phyloP scores from a whole-genome alignment of 2,888 invertebrate genomes.

The Trissolcus japonicus region DNA sequence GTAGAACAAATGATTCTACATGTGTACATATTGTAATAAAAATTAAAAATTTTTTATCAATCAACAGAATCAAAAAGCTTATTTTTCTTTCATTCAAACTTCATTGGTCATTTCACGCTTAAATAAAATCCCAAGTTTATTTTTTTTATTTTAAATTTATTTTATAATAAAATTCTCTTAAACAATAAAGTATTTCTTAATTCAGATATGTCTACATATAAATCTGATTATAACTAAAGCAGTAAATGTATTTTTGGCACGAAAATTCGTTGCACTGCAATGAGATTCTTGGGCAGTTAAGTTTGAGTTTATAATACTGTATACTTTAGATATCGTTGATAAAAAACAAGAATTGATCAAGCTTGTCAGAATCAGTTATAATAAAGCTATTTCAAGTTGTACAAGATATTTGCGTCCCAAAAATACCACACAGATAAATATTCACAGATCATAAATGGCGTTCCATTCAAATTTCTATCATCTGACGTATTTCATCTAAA shows the following conservation, averaged over 20 bases:
- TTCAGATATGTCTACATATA: constrained; percentile 25
- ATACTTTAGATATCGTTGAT: constrained; percentile 5
- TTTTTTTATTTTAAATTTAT: constrained; percentile 31
- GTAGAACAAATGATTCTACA: background rate
- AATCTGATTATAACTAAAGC: constrained; percentile 23
- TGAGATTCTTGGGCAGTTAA: constrained; percentile 8
- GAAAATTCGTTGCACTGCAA: constrained; percentile 17
- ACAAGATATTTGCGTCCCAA: background rate
- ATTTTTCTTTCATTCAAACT: too few relatives aligned
- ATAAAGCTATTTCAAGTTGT: constrained; percentile 11
- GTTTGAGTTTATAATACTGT: constrained; percentile 42
- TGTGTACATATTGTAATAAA: too few relatives aligned
- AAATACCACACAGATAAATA: constrained; percentile 31
- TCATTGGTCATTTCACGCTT: background rate
- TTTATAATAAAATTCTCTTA: constrained; percentile 39
- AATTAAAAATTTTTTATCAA: too few relatives aligned
- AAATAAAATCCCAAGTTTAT: constrained; percentile 6
- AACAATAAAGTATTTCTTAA: constrained; percentile 9
- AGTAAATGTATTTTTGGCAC: constrained; percentile 19
- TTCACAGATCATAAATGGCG: constrained; percentile 33
- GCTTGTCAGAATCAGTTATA: constrained; percentile 1
- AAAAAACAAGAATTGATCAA: constrained; percentile 1
- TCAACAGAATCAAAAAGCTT: too few relatives aligned
- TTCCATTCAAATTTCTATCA: constrained; percentile 9
- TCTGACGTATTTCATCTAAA: constrained; percentile 20